Base-by-base conservation (phyloP, 1,140 invertebrate genomes). In the Cyclargus thomasi region DNA sequence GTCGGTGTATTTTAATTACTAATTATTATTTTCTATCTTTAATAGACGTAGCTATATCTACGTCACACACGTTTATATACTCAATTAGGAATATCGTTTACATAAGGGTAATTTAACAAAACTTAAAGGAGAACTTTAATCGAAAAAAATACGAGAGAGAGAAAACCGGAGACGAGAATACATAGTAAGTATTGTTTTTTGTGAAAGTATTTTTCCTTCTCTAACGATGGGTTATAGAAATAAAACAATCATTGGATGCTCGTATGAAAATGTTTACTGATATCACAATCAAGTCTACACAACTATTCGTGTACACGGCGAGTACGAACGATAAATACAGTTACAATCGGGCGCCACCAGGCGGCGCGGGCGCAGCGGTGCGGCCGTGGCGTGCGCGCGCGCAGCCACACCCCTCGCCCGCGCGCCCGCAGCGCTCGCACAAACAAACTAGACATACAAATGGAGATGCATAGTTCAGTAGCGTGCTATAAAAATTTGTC, bases 191-290 rank as follows among this genome's bases (percentile, higher is more conserved):
- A 39, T 39, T 39, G 36, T 39, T 39, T 6, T 3, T 8, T 10
- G 11, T 39, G 36, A 6, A 3, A 39, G 36, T 39, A 8, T 14
- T 47, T 47, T 47, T 29, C 5, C 4, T 8, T 7, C 5, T 8
- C 29, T 29, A 29, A 29, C 8, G 29, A 7, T 47, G n/a, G 53
- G 53, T 22, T 22, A 22, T 36, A 11, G 11, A 75, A 88, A 84
- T 85, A 71, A 88, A 88, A 88, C 81, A 79, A 75, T 47, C 39
- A 55, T 74, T 88, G 85, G 88, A 90, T 90, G 88, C 88, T 90
- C 84, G 88, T 90, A 90, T 90, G 88, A 90, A 90, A 90, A 90
- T 88, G 86, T 90, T 90, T 90, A 90, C 81, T 90, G 88, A 87
- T 90, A 90, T 90, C 88, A 90, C 88, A 90, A 90, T 88, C 81